These are phyloP conservation scores for Rhagoletis zephyria DNA, from an alignment of 1,140 invertebrate genomes.

Conservation along the genomic window DNA sequence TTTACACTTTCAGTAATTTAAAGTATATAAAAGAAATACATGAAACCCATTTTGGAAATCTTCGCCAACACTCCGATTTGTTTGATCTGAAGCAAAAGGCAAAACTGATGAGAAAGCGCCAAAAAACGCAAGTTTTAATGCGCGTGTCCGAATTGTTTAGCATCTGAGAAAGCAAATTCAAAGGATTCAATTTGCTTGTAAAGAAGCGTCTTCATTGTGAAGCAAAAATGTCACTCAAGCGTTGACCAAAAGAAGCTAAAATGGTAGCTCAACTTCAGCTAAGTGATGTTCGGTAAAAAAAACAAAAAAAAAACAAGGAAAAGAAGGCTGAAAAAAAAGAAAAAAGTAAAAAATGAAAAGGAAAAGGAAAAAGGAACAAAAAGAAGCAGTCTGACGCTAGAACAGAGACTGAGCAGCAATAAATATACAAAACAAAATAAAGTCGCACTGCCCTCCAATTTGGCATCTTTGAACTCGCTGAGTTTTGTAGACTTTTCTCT, in stretches of 20 bases:
- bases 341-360: not conserved
- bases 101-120: not conserved
- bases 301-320: not conserved
- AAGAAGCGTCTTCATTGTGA: not conserved
- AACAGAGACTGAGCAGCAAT: not conserved
- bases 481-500: too few relatives aligned
- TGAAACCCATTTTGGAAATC: not conserved
- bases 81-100: conserved; percentile 6
- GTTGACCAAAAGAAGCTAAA: conserved; percentile 10
- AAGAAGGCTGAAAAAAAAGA: not conserved
- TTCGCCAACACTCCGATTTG: not conserved
- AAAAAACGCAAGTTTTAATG: not conserved
- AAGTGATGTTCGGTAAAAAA: not conserved
- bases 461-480: not conserved
- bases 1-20: too few relatives aligned
- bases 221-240: conserved; percentile 12
- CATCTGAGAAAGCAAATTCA: conserved; percentile 7
- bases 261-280: not conserved
- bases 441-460: not conserved
- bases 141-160: not conserved
- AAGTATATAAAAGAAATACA: too few relatives aligned
- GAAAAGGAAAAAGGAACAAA: not conserved
- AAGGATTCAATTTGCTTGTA: not conserved
- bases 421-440: not conserved
- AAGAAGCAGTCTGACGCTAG: too few relatives aligned